Evolutionary conservation across 2,797 vertebrate genomes (phyloP), one percentile per base, ranked within the genome.

Genomic region (Rhinella marina): DNA sequence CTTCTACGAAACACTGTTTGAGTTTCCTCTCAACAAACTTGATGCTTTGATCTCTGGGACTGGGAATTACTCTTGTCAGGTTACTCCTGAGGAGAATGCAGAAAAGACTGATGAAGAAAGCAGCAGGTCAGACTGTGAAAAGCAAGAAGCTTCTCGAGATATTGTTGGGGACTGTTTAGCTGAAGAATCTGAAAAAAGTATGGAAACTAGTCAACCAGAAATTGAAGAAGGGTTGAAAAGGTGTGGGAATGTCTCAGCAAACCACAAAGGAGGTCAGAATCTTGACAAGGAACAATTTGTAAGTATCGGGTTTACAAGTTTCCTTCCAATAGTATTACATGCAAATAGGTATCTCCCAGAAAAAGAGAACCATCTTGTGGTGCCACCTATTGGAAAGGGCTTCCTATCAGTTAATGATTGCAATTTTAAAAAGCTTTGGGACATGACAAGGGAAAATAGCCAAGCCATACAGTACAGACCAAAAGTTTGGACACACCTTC

Each of bases 21-120:
- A 98, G 88, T 99, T 99, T 90, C 98, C 98, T 79, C 96, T 99
- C 92, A 97, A 96, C 94, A 96, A 97, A 91, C 95, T 99, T 90
- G 96, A 96, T 4, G 96, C 96, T 92, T 92, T 99, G 88, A 93
- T 99, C 88, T 95, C 95, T 87, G 97, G 97, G 48, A 96, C 95
- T 87, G 97, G 97, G 50, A 96, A 93, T 0, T 95, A 98, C 89
- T 94, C 92, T 48, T 90, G 90, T 0, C 92, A 93, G 62, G 10
- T 80, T 84, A 76, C 93, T 72, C 92, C 91, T 87, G 94, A 95
- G 21, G 72, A 93, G 88, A 92, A 91, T 23, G 90, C 27, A 0
- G 0, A 25, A 0, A 52, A 64, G 27, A 76, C 70, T 82, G 0
- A 27, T 52, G 54, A 93, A 81, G 93, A 93, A 78, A 95, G 88